Base-by-base conservation (phyloP, 2,888 invertebrate species). In the Pilophorus perplexus region DNA sequence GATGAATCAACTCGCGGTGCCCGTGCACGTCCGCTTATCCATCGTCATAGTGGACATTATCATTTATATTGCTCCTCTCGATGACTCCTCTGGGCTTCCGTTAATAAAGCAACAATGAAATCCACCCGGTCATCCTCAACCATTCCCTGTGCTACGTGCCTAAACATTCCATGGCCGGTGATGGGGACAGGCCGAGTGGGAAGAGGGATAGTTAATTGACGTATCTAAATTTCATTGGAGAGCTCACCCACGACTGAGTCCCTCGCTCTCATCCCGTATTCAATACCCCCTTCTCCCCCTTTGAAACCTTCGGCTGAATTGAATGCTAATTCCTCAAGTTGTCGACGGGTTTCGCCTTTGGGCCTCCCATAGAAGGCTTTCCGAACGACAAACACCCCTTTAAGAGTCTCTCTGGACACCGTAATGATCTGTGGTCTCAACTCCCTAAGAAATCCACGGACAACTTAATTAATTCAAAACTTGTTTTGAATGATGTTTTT, bases 281-380 rank as follows among this genome's bases (percentile, higher is more conserved):
- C 46, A 46, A 46, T 25, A 23, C 46, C 46, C 23, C 46, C 20
- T 12, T 3, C 44, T 12, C 16, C 40, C 40, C 4, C 40, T 46
- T 22, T 23, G 46, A 14, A 25, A 14, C 10, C 22, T 22, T 14
- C 46, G 23, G 46, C n/a, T 55, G 55, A 55, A 55, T 55, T 55
- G 55, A 55, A 55, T 55, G 55, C 55, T 55, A 55, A 55, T 55
- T 55, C 55, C 55, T 55, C 55, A 55, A 55, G 33, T 55, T 55
- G 55, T 55, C 55, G 38, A 55, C 55, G 37, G 52, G 42, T 16
- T 46, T 46, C 46, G 46, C 46, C 46, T 22, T 46, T 10, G 25
- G 46, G 23, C 46, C 12, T n/a, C 46, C 25, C 46, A 46, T 22
- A 14, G 46, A 25, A 25, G 23, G 23, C 46, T 46, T 46, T 46